Conservation (phyloP, 2,797 vertebrate genomes). For the Acrossocheilus fasciatus region DNA sequence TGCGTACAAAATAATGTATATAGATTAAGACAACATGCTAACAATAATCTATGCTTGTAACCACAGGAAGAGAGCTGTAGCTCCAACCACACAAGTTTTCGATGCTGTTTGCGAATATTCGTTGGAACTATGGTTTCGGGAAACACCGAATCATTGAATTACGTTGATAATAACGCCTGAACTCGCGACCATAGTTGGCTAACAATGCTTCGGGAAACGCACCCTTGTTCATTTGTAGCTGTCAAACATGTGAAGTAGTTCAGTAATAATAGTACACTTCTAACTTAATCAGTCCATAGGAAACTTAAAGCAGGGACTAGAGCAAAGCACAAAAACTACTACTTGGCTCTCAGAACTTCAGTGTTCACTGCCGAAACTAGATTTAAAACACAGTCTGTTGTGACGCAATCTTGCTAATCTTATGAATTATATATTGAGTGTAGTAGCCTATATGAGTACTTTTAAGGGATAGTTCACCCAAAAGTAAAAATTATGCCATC, state of each 20-base stretch:
- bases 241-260: conserved; percentile 37
- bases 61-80: not conserved
- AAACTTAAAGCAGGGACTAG: conserved; percentile 63
- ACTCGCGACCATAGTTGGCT: not conserved
- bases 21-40: not conserved
- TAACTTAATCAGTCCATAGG: conserved; percentile 46
- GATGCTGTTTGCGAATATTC: not conserved
- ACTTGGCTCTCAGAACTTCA: conserved; percentile 55
- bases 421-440: conserved; percentile 26
- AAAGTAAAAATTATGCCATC: not conserved
- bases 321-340: conserved; percentile 71
- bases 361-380: conserved; percentile 66
- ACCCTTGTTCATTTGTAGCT: conserved; percentile 27
- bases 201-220: not conserved
- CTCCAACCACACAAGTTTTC: not conserved
- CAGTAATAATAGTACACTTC: conserved; percentile 47
- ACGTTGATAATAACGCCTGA: not conserved
- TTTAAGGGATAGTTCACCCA: not conserved
- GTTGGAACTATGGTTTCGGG: not conserved
- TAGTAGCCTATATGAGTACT: conserved; percentile 43
- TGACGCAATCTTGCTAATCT: conserved; percentile 40
- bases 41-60: not conserved
- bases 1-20: not conserved
- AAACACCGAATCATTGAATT: not conserved
- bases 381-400: conserved; percentile 52